Percentiles rank a stretch among this genome's conserved stretches.
phyloP scores from a whole-genome alignment of 37 sponge, comb jelly and placozoan genomes.

The Theonella swinhoei region DNA sequence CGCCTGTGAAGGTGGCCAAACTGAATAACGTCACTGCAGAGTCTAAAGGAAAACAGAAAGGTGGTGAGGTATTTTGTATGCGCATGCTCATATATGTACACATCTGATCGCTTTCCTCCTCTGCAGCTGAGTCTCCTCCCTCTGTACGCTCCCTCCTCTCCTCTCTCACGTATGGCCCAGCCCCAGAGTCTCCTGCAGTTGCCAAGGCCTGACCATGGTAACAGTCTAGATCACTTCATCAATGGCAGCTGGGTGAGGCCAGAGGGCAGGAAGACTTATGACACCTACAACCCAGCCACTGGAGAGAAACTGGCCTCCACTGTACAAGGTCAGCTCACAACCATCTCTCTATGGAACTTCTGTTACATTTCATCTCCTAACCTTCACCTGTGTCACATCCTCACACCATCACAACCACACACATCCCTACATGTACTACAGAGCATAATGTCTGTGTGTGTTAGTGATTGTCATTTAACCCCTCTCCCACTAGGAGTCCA shows the following conservation, averaged over 20 bases:
- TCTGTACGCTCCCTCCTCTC: not conserved
- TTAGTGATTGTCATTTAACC: not conserved
- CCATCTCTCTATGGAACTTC: no score
- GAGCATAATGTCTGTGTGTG: no score
- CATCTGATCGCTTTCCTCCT: no score
- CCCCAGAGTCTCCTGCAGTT: conserved; percentile 91
- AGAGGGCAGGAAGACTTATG: conserved; percentile 83
- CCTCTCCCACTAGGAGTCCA: conserved; percentile 49
- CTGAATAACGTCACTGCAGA: not conserved
- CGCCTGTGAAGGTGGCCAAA: conserved; percentile 46
- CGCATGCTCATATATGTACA: not conserved
- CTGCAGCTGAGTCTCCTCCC: no score
- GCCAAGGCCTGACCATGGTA: conserved; percentile 88
- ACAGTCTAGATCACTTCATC: conserved; percentile 90
- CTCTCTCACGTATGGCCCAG: conserved; percentile 89
- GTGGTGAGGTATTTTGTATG: not conserved
- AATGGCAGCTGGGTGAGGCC: conserved; percentile 86
- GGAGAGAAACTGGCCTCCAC: conserved; percentile 85
- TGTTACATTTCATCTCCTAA: no score
- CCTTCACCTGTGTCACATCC: no score
- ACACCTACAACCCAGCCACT: conserved; percentile 87
- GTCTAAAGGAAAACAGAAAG: no score
- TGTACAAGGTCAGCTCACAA: conserved; percentile 84
- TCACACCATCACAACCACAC: no score
- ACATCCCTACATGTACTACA: no score